Conservation (phyloP, 2,113 vertebrate genomes). For the Festucalex cinctus region DNA sequence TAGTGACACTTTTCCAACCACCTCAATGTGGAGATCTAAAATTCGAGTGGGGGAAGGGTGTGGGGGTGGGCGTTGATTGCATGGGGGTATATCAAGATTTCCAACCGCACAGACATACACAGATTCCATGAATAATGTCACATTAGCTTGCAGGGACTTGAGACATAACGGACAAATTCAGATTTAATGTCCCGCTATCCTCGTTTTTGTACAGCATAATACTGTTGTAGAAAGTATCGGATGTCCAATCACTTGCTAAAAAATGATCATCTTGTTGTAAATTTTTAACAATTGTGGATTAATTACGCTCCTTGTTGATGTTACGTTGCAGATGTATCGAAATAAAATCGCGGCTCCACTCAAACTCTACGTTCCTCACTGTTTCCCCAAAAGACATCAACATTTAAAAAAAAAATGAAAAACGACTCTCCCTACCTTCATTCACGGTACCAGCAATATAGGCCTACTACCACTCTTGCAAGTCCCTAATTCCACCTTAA, state of each 20-base stretch:
- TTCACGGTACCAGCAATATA: conserved; percentile 42
- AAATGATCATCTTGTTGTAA: not conserved
- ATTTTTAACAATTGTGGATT: not conserved
- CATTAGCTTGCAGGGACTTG: too few relatives aligned
- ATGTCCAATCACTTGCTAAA: not conserved
- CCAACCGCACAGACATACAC: too few relatives aligned
- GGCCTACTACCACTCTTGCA: conserved; percentile 39
- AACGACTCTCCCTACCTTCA: conserved; percentile 69
- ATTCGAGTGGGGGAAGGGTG: not conserved
- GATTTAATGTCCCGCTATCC: not conserved
- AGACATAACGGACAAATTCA: too few relatives aligned
- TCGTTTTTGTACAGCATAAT: not conserved
- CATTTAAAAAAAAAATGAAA: conserved; percentile 70
- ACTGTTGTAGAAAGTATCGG: too few relatives aligned
- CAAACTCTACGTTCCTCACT: conserved; percentile 70
- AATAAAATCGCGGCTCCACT: conserved; percentile 76
- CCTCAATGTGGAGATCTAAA: not conserved
- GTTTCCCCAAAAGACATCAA: conserved; percentile 72
- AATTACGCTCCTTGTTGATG: not conserved
- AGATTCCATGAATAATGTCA: too few relatives aligned
- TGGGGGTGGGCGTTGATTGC: too few relatives aligned
- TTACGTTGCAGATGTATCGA: conserved; percentile 60
- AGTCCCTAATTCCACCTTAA: conserved; percentile 63
- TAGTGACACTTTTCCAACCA: too few relatives aligned
- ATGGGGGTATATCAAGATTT: too few relatives aligned